Evolutionary conservation across 2,797 vertebrate genomes (phyloP), one percentile per base, ranked within the genome.

Genomic region (Anguilla anguilla): DNA sequence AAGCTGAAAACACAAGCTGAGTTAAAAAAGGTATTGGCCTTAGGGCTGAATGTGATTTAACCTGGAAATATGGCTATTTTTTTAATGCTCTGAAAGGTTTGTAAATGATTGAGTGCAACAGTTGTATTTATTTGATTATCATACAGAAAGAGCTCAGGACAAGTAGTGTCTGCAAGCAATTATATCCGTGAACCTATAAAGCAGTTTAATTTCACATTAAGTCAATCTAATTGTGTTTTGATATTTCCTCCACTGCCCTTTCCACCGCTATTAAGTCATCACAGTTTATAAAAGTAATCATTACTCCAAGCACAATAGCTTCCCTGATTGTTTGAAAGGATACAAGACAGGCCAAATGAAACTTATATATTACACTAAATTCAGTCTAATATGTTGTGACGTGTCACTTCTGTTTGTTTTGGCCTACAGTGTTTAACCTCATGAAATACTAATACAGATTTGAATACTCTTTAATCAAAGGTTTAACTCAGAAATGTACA

Each of bases 141-240:
- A 57, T 59, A 31, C 69, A 67, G 69, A 85, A 85, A 85, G 77
- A 59, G 35, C 74, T 55, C 82, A 59, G 83, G 25, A 91, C 77
- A 84, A 46, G 91, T 17, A 86, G 72, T 88, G 91, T 91, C 92
- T 88, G 88, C 4, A 89, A 85, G 88, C 87, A 79, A 87, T 88
- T 88, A 88, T 87, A 89, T 87, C 86, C 79, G 55, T 90, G 88
- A 91, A 90, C 88, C 84, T 82, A 92, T 88, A 84, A 90, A 85
- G 87, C 64, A 87, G 88, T 89, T 90, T 91, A 90, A 91, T 88
- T 90, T 90, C 87, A 86, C 86, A 82, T 59, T 85, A 87, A 89
- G 89, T 89, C 81, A 89, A 89, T 88, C 87, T 89, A 90, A 90
- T 91, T 88, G 88, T 87, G 85, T 91, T 91, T 88, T 90, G 84